These are phyloP conservation scores for Copidosoma floridanum DNA, from an alignment of 1,140 invertebrate genomes.

Conservation along the genomic window DNA sequence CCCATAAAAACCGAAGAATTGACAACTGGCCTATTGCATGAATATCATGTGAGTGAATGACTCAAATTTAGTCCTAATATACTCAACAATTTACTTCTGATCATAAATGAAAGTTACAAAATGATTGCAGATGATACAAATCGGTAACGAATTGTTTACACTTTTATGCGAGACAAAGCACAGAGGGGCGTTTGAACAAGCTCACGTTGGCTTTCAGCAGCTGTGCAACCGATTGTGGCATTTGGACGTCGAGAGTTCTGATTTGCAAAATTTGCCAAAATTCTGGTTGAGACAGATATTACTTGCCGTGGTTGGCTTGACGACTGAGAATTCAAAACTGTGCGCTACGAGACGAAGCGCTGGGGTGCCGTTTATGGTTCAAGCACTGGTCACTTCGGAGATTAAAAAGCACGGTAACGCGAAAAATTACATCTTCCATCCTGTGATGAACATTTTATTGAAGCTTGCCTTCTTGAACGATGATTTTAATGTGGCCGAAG, in stretches of 20 bases:
- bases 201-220: conserved; percentile 83
- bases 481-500: conserved; percentile 20
- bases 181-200: conserved; percentile 93
- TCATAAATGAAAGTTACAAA: not conserved
- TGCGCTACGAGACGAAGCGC: conserved; percentile 87
- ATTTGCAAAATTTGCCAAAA: conserved; percentile 65
- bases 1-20: conserved; percentile 36
- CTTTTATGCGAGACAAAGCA: conserved; percentile 84
- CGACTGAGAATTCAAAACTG: conserved; percentile 56
- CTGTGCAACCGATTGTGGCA: conserved; percentile 70
- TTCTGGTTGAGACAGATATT: conserved; percentile 73
- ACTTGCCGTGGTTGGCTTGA: conserved; percentile 57
- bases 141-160: conserved; percentile 72
- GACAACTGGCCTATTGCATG: conserved; percentile 33
- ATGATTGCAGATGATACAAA: conserved; percentile 55
- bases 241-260: conserved; percentile 12
- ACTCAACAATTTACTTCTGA: too few species aligned
- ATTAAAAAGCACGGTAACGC: conserved; percentile 26
- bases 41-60: conserved; percentile 42
- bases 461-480: conserved; percentile 38
- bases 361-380: conserved; percentile 87
- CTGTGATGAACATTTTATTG: conserved; percentile 59
- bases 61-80: too few species aligned
- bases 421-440: conserved; percentile 54
- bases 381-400: conserved; percentile 75